Evolutionary conservation across 2,888 invertebrate species (phyloP), one percentile per base, ranked within the genome.

Genomic region (Scaptomyza cyrtandrae): DNA sequence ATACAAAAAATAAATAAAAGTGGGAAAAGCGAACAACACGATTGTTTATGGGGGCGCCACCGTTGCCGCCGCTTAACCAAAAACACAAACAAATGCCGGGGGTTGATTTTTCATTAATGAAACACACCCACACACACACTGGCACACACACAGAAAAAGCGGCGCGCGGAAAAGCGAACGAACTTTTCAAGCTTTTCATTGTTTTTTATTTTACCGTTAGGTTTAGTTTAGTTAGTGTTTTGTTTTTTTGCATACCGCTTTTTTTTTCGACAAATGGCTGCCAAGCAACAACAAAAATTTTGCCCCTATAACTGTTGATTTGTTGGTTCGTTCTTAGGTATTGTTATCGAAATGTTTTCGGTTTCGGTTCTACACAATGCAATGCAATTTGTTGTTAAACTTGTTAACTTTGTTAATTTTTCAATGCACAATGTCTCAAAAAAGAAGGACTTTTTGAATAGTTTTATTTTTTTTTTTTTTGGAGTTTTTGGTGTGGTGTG

Each of bases 61-160:
- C 27, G 31, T 31, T 9, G 31, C 3, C 62, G 57, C 56, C 57
- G 43, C 44, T 33, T 33, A 10, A 50, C 45, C 44, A 50, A n/a
- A 45, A 50, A 50, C 7, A 37, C 1, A 24, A 14, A 46, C 13
- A 57, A 58, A 64, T 67, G 78, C 78, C 73, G 75, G 80, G 80
- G 85, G 85, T 85, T 82, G 85, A 77, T 80, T 85, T 85, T 80
- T 79, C 82, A 87, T 85, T 85, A 85, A 85, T 85, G 77, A 85
- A 85, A 84, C 78, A 63, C 49, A 43, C 41, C 19, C 37, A 37
- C 3, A 37, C 35, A 43, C 43, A 13, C 43, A 49, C 31, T 3
- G 1, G 10, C 35, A 43, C 43, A 44, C 43, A 49, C 31, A 9
- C 6, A 33, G 33, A 33, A 49, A 49, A 72, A 37, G 29, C 45